These are phyloP conservation scores for Hypomesus transpacificus DNA, from an alignment of 2,113 vertebrate genomes.

Conservation along the genomic window DNA sequence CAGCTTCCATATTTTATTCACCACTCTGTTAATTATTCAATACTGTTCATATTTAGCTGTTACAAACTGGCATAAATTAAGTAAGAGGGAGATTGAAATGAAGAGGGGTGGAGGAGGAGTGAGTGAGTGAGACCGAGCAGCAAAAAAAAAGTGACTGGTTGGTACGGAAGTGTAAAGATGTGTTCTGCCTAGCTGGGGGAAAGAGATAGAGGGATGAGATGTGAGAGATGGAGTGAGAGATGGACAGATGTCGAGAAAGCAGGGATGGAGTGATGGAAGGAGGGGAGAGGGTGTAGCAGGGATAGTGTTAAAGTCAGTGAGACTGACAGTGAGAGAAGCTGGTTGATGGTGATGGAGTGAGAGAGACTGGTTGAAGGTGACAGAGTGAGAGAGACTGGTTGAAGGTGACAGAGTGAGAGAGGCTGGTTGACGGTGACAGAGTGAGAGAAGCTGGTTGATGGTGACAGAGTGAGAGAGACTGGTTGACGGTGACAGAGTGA, in stretches of 20 bases:
- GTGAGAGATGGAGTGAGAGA: background rate
- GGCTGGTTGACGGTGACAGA: background rate
- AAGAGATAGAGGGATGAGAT: background rate
- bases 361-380: background rate
- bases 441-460: no score
- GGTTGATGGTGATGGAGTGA: background rate
- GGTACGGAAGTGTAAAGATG: no score
- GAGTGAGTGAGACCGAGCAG: slow-evolving; percentile 2
- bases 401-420: background rate
- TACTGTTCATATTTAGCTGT: slow-evolving; percentile 42
- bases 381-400: background rate
- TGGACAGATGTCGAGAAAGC: background rate
- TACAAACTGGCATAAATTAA: slow-evolving; percentile 43
- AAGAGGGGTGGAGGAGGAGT: background rate
- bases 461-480: no score
- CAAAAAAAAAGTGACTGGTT: no score
- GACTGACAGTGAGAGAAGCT: background rate
- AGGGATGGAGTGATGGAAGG: background rate
- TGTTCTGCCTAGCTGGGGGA: no score
- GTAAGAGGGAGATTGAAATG: slow-evolving; percentile 1
- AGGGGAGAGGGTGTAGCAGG: background rate
- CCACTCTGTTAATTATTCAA: slow-evolving; percentile 38
- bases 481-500: no score
- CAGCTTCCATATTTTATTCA: slow-evolving; percentile 37
- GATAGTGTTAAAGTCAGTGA: background rate